These are phyloP conservation scores for Acanthurus leucopareius DNA, from an alignment of 2,797 vertebrate genomes.

Conservation along the genomic window DNA sequence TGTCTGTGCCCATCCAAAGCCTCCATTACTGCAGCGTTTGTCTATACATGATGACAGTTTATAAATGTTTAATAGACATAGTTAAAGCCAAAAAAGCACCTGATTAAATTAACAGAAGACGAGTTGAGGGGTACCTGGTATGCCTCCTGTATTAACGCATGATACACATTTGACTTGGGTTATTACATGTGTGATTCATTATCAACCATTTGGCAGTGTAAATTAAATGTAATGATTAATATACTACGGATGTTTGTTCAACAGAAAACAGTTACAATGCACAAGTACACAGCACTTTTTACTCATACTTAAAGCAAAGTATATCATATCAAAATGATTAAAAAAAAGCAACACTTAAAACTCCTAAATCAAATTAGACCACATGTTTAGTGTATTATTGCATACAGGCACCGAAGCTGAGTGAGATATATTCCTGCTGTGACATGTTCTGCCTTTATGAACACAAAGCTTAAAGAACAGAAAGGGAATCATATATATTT, in stretches of 20 bases:
- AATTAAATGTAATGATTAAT: not conserved
- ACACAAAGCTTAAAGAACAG: not conserved
- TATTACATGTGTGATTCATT: too few relatives aligned
- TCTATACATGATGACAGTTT: constrained; percentile 9
- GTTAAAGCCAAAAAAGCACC: not conserved
- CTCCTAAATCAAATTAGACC: not conserved
- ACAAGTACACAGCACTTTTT: not conserved
- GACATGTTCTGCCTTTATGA: constrained; percentile 1
- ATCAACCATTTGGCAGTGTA: not conserved
- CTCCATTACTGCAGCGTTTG: constrained; percentile 16
- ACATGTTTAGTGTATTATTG: not conserved
- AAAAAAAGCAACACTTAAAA: not conserved
- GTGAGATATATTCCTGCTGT: not conserved
- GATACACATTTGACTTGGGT: not conserved
- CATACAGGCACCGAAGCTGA: not conserved
- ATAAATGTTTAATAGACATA: constrained; percentile 27
- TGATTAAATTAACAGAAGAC: not conserved
- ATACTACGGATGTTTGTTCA: not conserved
- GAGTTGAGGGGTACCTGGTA: not conserved
- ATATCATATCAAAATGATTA: not conserved
- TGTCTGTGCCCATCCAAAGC: constrained; percentile 24
- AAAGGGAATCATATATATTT: not conserved
- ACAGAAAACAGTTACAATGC: not conserved
- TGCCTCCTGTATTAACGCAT: not conserved
- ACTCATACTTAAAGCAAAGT: not conserved